Conservation (phyloP, 2,888 invertebrate species). For the Junonia oenone region DNA sequence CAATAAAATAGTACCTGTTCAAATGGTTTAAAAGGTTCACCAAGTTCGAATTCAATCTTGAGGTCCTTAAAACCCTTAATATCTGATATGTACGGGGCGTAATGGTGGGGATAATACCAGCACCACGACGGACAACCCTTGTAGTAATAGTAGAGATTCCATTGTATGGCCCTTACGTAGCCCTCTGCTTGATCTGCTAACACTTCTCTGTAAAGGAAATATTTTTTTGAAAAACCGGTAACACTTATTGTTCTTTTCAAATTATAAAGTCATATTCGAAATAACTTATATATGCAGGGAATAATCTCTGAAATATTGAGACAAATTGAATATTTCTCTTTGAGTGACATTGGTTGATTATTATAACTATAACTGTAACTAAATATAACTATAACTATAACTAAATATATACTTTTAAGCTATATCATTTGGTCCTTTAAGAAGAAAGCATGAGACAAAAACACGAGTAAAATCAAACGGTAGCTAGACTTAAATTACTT, state of each 20-base stretch:
- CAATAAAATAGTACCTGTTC: conserved; percentile 83
- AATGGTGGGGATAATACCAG: conserved; percentile 98
- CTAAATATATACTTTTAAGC: too few relatives aligned
- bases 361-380: too few relatives aligned
- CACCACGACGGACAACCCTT: conserved; percentile 98
- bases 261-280: neutral
- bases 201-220: conserved; percentile 80
- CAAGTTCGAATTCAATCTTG: conserved; percentile 89
- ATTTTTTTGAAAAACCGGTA: neutral
- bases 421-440: too few relatives aligned
- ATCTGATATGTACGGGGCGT: conserved; percentile 97
- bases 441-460: too few relatives aligned
- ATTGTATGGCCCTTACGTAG: conserved; percentile 96
- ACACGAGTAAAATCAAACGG: too few relatives aligned
- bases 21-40: conserved; percentile 94
- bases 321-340: too few relatives aligned
- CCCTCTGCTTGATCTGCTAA: conserved; percentile 90
- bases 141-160: conserved; percentile 98
- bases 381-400: too few relatives aligned
- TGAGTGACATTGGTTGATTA: too few relatives aligned
- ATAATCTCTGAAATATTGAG: too few relatives aligned
- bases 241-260: too few relatives aligned
- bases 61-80: conserved; percentile 88
- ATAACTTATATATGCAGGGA: too few relatives aligned
- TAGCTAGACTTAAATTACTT: too few relatives aligned